A percentile compares a stretch with the other conserved stretches of the same genome.
phyloP scores from a whole-genome alignment of 2,797 vertebrate genomes.

The Characodon lateralis region DNA sequence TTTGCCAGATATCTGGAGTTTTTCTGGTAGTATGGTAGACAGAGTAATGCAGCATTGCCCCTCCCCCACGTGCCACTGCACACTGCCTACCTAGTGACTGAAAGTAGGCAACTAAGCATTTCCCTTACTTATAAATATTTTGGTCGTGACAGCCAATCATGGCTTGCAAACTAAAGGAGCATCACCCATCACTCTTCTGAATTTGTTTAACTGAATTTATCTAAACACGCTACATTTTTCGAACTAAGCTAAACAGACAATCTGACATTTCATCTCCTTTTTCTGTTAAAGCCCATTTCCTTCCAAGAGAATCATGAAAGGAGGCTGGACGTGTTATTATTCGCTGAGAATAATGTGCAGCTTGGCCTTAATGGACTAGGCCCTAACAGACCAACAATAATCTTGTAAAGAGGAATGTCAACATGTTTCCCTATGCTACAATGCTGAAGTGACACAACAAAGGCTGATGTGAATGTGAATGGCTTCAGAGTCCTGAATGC shows the following conservation, averaged over 20 bases:
- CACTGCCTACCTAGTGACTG: neutral
- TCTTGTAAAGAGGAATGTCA: slow-evolving; percentile 59
- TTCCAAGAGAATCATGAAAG: slow-evolving; percentile 29
- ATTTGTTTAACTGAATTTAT: slow-evolving; percentile 21
- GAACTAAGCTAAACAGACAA: slow-evolving; percentile 14
- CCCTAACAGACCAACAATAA: slow-evolving; percentile 51
- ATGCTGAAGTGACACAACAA: slow-evolving; percentile 58
- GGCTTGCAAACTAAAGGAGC: neutral
- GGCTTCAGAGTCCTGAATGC: slow-evolving; percentile 40
- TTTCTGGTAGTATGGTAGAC: neutral
- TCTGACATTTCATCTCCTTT: slow-evolving; percentile 44
- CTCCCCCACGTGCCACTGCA: neutral
- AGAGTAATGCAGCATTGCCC: neutral
- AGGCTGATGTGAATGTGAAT: slow-evolving; percentile 57
- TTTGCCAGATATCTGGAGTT: neutral
- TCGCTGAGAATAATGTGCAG: slow-evolving; percentile 40
- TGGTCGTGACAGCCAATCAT: neutral
- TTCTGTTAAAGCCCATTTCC: slow-evolving; percentile 51
- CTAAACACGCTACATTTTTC: slow-evolving; percentile 40
- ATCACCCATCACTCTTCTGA: neutral
- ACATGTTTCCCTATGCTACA: slow-evolving; percentile 48
- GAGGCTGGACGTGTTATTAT: slow-evolving; percentile 35
- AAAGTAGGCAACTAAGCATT: neutral
- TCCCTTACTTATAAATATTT: neutral
- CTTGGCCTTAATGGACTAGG: slow-evolving; percentile 52